phyloP scores from a whole-genome alignment of 2,113 vertebrate species.

The Pelecanus crispus region DNA sequence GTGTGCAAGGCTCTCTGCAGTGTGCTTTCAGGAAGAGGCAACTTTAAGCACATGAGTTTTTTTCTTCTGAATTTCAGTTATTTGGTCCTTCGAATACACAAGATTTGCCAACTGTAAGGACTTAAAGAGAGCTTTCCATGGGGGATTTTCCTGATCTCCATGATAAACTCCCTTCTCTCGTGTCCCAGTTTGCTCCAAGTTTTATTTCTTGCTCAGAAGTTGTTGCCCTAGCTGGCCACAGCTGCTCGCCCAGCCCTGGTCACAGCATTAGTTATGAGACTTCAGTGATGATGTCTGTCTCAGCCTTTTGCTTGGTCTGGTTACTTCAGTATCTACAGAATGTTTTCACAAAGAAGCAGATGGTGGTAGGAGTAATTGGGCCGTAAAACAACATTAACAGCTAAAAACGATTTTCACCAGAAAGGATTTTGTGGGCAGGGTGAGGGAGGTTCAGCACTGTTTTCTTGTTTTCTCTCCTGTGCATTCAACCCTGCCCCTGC shows the following conservation, averaged over 20 bases:
- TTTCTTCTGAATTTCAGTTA: not conserved
- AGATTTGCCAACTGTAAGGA: not conserved
- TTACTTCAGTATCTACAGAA: slow-evolving; percentile 56
- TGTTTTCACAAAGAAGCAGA: slow-evolving; percentile 68
- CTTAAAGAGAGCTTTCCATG: not conserved
- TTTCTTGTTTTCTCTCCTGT: slow-evolving; percentile 21
- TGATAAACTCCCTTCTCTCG: not conserved
- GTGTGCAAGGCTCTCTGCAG: not conserved
- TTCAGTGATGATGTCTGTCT: slow-evolving; percentile 4
- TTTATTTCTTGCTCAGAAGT: not conserved
- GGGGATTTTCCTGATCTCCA: not conserved
- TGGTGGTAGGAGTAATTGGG: slow-evolving; percentile 62
- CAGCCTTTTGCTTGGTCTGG: slow-evolving; percentile 53
- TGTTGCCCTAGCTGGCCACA: not conserved
- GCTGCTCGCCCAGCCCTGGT: not conserved
- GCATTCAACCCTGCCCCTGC: slow-evolving; percentile 23
- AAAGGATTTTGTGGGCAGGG: slow-evolving; percentile 7
- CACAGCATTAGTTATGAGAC: slow-evolving; percentile 21
- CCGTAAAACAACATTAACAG: slow-evolving; percentile 36
- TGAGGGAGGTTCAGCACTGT: slow-evolving; percentile 21
- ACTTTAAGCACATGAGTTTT: not conserved
- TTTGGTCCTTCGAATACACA: not conserved
- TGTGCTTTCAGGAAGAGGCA: not conserved
- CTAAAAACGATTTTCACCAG: slow-evolving; percentile 43
- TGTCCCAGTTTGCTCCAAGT: not conserved